Percentiles rank a stretch among this genome's conserved stretches.
phyloP scores from a whole-genome alignment of 2,113 vertebrate species.

The Malaclemys terrapin region DNA sequence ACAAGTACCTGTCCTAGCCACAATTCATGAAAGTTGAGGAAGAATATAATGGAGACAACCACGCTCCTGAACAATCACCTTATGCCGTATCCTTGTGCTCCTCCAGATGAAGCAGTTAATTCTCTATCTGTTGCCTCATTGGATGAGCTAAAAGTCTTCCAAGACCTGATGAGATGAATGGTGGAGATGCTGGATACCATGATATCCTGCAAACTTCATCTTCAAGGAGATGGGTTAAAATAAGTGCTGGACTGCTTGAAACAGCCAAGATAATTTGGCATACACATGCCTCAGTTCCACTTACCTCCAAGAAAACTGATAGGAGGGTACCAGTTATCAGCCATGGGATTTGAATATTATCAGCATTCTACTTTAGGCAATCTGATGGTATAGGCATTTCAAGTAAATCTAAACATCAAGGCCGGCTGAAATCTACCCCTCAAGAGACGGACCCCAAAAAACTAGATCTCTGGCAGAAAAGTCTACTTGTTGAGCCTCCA shows the following conservation, averaged over 20 bases:
- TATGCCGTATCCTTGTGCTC: neutral
- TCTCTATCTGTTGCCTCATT: neutral
- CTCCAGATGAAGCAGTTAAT: neutral
- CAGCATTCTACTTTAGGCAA: neutral
- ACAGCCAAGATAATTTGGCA: neutral
- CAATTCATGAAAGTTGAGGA: neutral
- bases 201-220: neutral
- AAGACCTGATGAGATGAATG: neutral
- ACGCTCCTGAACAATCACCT: neutral
- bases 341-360: neutral
- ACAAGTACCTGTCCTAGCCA: neutral
- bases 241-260: neutral
- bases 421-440: too few relatives aligned
- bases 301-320: neutral
- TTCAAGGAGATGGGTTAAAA: neutral
- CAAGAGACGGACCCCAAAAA: too few relatives aligned
- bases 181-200: neutral
- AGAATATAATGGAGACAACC: neutral
- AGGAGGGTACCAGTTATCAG: neutral
- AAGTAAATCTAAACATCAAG: neutral
- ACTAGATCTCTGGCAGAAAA: too few relatives aligned
- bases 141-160: neutral
- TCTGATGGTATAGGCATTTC: neutral
- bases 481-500: too few relatives aligned
- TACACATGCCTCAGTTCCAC: neutral